Base-by-base conservation (phyloP, 1,140 invertebrate species). In the Lepidostoma basale region DNA sequence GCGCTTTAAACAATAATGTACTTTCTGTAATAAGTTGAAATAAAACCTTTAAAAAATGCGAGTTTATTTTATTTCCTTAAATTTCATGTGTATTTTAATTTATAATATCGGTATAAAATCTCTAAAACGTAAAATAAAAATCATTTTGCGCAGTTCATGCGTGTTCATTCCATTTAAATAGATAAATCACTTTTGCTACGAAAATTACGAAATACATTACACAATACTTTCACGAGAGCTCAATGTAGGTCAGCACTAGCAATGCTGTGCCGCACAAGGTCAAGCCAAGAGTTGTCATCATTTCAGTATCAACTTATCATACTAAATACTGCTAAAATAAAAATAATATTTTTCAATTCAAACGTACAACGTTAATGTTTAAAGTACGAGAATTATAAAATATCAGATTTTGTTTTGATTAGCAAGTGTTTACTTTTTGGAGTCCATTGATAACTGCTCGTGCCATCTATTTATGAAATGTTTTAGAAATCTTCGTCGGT, bases 181-280 rank as follows among this genome's bases (percentile, higher is more conserved):
- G 18, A 64, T 49, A 68, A 68, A 68, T 49, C 66, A 62, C 54
- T 68, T 68, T 62, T 52, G 66, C 54, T 33, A 49, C 20, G 42
- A 14, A 62, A 60, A 68, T 68, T 68, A 68, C 58, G 56, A 68
- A 68, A 68, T 68, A 18, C 14, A 40, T 60, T 68, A 42, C 66
- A 68, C 56, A 68, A 68, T 68, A 62, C 56, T 56, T 68, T 60
- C 66, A 52, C 56, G 56, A 49, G 36, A 25, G 42, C 28, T 25
- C 45, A 60, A 68, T 68, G 66, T 68, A 68, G 66, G 66, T 68
- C 66, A 68, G 58, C 36, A 47, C 26, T 30, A 28, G 58, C 44
- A 39, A 20, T 49, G 45, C 36, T 47, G 45, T 60, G 36, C 45
- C 59, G 28, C 16, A 59, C 64, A 67, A 67, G 64, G 64, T 67